These are phyloP conservation scores for Zygothrica quintamaculata DNA, from an alignment of 2,888 invertebrate species.

Conservation along the genomic window DNA sequence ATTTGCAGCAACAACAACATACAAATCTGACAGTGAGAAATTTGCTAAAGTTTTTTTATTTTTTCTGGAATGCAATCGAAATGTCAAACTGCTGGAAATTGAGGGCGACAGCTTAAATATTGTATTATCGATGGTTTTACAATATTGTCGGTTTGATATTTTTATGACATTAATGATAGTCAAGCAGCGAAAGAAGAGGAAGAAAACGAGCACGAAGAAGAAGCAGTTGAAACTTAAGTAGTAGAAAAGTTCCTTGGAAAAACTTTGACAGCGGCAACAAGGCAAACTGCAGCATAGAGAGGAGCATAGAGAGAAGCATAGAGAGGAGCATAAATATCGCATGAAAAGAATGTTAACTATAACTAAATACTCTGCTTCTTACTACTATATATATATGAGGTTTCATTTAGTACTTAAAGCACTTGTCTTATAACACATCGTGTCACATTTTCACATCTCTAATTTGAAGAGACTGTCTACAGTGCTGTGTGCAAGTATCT, in stretches of 20 bases:
- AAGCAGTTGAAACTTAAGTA: too few relatives aligned
- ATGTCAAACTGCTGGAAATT: constrained; percentile 51
- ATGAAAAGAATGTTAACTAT: too few relatives aligned
- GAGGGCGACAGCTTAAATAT: constrained; percentile 58
- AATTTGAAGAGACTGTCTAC: not conserved
- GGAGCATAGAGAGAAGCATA: too few relatives aligned
- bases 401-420: not conserved
- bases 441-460: constrained; percentile 29
- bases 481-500: constrained; percentile 10
- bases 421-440: not conserved
- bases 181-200: too few relatives aligned
- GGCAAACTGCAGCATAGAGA: constrained; percentile 7
- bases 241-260: constrained; percentile 38
- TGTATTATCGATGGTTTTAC: constrained; percentile 68
- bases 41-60: constrained; percentile 37
- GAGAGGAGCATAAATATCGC: too few relatives aligned
- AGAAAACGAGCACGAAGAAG: too few relatives aligned
- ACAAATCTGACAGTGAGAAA: constrained; percentile 70
- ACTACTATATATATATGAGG: too few relatives aligned
- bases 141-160: constrained; percentile 67
- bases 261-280: constrained; percentile 28
- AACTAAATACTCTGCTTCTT: too few relatives aligned
- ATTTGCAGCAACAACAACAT: constrained; percentile 30
- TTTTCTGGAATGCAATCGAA: constrained; percentile 42
- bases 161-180: constrained; percentile 71